Conservation (phyloP, 2,797 vertebrate species). For the Notolepis coatsorum region DNA sequence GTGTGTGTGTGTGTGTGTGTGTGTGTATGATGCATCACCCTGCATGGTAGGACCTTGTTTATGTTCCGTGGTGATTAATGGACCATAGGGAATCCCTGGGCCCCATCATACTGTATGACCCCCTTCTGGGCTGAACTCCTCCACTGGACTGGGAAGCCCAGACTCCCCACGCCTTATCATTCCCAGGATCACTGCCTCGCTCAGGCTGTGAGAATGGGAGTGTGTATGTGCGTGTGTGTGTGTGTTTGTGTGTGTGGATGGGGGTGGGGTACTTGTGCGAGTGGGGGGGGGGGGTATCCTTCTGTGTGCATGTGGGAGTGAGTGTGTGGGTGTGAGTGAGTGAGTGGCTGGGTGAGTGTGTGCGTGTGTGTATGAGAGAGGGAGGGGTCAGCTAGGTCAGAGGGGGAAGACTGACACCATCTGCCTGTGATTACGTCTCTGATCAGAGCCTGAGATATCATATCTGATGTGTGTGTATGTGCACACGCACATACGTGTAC, state of each 20-base stretch:
- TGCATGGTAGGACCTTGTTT: slow-evolving; percentile 43
- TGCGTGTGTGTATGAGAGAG: background rate
- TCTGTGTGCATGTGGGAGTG: slow-evolving; percentile 3
- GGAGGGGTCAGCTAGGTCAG: slow-evolving; percentile 72
- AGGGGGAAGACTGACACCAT: slow-evolving; percentile 59
- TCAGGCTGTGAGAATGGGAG: slow-evolving; percentile 19
- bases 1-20: no score
- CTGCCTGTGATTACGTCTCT: slow-evolving; percentile 78
- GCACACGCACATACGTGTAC: slow-evolving; percentile 8
- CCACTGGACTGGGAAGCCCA: slow-evolving; percentile 41
- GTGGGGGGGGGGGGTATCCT: background rate
- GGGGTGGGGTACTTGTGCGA: background rate
- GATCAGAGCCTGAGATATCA: slow-evolving; percentile 55
- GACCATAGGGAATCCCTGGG: slow-evolving; percentile 47
- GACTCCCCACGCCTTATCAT: slow-evolving; percentile 64
- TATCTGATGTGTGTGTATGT: background rate
- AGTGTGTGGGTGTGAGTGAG: slow-evolving; percentile 28
- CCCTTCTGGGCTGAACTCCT: slow-evolving; percentile 48
- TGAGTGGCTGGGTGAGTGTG: background rate
- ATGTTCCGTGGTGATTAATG: slow-evolving; percentile 65
- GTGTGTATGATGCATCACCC: slow-evolving; percentile 30
- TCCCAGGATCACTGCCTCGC: slow-evolving; percentile 42
- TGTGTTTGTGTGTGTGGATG: background rate
- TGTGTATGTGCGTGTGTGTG: background rate
- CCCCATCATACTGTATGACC: slow-evolving; percentile 43